Conservation (phyloP, 2,113 vertebrate genomes). For the Anas platyrhynchos region DNA sequence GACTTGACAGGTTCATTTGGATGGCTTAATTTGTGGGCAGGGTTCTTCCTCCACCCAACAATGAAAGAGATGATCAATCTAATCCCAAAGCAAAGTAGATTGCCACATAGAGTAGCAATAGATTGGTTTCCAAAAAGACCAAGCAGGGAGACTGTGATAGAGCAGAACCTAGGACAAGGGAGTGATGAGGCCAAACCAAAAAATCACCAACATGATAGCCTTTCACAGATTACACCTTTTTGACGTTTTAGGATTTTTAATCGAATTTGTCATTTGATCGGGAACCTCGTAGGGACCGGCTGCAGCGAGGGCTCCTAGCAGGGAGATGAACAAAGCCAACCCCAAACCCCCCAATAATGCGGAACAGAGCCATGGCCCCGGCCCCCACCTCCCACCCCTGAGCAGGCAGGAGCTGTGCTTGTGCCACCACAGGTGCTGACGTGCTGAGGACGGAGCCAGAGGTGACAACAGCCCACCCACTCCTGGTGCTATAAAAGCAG, state of each 20-base stretch:
- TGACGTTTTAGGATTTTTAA: background rate
- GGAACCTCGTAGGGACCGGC: no score
- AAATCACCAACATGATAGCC: background rate
- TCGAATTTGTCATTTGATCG: no score
- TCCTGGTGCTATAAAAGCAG: no score
- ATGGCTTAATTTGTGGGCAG: background rate
- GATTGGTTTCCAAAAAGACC: background rate
- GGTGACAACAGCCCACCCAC: no score
- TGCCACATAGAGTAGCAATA: background rate
- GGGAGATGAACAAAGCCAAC: no score
- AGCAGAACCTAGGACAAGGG: background rate
- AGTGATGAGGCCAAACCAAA: background rate
- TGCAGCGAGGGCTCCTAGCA: no score
- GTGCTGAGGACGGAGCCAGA: no score
- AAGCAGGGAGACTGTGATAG: background rate
- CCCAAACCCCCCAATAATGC: no score
- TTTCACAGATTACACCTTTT: background rate
- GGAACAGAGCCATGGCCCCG: no score
- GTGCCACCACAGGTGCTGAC: no score
- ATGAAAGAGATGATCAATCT: background rate
- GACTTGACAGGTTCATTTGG: background rate
- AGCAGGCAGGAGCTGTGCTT: no score
- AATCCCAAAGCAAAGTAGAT: background rate
- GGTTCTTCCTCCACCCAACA: background rate
- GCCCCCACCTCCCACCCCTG: no score